phyloP scores from a whole-genome alignment of 2,113 vertebrate genomes.

The Sula dactylatra region DNA sequence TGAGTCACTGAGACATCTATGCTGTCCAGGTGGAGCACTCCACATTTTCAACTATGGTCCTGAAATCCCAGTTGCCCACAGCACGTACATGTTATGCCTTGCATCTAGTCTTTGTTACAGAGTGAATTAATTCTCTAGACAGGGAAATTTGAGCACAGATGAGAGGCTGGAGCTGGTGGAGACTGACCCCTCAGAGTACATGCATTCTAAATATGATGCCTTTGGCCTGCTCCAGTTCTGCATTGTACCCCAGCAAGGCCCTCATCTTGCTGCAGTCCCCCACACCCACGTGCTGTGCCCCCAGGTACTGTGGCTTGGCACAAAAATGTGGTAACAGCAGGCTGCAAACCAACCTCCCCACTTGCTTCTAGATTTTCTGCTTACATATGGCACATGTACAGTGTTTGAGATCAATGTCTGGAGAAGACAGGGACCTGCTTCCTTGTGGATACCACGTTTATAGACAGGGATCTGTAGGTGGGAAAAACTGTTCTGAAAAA shows the following conservation, averaged over 20 bases:
- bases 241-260: not conserved
- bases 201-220: not conserved
- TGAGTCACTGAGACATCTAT: not conserved
- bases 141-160: not conserved
- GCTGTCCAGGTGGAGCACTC: not conserved
- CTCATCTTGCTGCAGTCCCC: not conserved
- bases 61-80: not conserved
- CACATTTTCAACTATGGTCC: not conserved
- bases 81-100: fast-evolving
- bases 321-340: not conserved
- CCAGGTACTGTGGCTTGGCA: not conserved
- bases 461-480: not conserved
- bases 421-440: not conserved
- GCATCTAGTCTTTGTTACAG: not conserved
- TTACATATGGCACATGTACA: fast-evolving
- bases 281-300: fast-evolving
- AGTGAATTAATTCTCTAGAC: not conserved
- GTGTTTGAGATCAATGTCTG: not conserved
- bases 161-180: not conserved
- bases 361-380: not conserved
- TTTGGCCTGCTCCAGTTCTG: not conserved
- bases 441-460: not conserved
- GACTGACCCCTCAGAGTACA: not conserved
- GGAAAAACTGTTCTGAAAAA: not conserved
- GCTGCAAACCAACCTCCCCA: not conserved